phyloP scores from a whole-genome alignment of 92 coral and sea anemone species.

The Siderastrea radians region DNA sequence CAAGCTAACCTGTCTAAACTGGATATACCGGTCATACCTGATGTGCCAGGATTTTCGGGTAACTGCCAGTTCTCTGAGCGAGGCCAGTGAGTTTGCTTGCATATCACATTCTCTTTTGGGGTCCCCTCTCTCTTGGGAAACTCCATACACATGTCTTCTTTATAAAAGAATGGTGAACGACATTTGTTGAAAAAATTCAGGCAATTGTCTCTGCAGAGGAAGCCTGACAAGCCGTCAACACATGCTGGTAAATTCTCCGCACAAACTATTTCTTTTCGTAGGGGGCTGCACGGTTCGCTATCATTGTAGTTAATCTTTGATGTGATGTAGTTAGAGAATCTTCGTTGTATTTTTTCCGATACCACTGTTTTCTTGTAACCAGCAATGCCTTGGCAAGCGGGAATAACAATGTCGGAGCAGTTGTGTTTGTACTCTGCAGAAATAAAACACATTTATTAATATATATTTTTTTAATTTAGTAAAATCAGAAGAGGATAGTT shows the following conservation, averaged over 20 bases:
- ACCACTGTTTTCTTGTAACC: constrained; percentile 44
- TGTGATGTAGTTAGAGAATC: neutral
- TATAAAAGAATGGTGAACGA: constrained; percentile 51
- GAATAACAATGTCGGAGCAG: constrained; percentile 36
- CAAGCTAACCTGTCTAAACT: neutral
- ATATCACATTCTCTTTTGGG: neutral
- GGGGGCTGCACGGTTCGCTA: constrained; percentile 3
- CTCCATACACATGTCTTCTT: constrained; percentile 69
- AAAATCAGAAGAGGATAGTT: too few relatives aligned
- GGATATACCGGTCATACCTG: constrained; percentile 3
- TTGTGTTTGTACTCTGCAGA: constrained; percentile 17
- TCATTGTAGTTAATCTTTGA: neutral
- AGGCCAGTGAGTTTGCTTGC: constrained; percentile 81
- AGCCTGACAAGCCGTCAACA: constrained; percentile 41
- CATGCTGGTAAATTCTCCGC: constrained; percentile 74
- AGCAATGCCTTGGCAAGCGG: constrained; percentile 19
- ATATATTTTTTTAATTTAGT: too few relatives aligned
- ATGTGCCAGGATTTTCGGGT: neutral
- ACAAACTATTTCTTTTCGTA: constrained; percentile 54
- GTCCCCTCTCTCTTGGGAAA: constrained; percentile 54
- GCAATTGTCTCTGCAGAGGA: constrained; percentile 72
- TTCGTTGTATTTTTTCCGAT: neutral
- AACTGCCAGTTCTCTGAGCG: constrained; percentile 74
- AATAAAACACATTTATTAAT: neutral
- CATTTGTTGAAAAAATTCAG: constrained; percentile 64